These are phyloP conservation scores for Enteromius anoplus DNA, from an alignment of 2,797 vertebrate species.

Conservation along the genomic window DNA sequence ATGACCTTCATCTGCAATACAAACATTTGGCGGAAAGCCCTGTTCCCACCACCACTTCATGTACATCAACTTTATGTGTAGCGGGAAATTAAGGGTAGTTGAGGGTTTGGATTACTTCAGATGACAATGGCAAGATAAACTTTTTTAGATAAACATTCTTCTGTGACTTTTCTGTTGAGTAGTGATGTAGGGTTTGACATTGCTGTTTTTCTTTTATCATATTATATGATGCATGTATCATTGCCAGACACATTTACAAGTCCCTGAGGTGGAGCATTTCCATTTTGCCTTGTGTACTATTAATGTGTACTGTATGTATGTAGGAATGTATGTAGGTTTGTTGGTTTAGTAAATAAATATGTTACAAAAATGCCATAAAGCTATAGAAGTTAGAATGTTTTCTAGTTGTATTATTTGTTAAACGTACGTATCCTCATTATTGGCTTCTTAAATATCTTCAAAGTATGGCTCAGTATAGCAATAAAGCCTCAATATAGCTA, in stretches of 20 bases:
- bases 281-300: neutral
- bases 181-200: neutral
- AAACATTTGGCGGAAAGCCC: slow-evolving; percentile 62
- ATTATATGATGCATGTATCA: neutral
- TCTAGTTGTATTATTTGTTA: too few species aligned
- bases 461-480: too few species aligned
- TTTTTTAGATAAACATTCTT: neutral
- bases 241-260: neutral
- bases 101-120: neutral
- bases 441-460: too few species aligned
- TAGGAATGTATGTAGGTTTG: too few species aligned
- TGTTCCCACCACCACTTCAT: slow-evolving; percentile 45
- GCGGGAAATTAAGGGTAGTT: neutral
- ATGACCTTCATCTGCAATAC: slow-evolving; percentile 66
- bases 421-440: too few species aligned
- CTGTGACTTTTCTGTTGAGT: neutral
- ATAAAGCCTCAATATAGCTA: too few species aligned
- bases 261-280: neutral
- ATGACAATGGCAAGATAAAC: neutral
- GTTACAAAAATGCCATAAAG: too few species aligned
- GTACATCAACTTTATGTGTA: slow-evolving; percentile 60
- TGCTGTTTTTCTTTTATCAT: neutral
- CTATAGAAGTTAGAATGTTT: too few species aligned
- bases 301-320: neutral
- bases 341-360: too few species aligned